Evolutionary conservation across 2,113 vertebrate genomes (phyloP), one percentile per base, ranked within the genome.

Genomic region (Anolis sagrei): DNA sequence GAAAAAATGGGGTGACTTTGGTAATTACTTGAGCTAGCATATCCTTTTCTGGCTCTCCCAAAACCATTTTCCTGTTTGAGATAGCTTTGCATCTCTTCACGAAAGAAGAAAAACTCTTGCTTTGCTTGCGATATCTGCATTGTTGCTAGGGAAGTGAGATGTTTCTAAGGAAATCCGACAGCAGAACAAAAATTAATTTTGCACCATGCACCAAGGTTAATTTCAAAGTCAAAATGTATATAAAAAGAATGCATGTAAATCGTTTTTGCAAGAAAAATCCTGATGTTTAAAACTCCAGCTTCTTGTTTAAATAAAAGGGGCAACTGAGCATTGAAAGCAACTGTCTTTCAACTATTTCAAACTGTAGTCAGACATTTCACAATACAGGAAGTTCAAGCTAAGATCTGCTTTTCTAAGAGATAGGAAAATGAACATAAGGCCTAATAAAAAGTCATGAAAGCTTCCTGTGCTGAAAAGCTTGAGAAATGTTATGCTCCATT

Each of bases 121-220:
- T 68, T 86, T 79, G 54, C 34, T 73, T 89, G 83, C 93, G 85
- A 88, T 91, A 92, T 94, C 93, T 94, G 76, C 87, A 83, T 69
- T 34, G 88, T 91, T 93, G 85, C 92, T 90, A 85, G 83, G 88
- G 92, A 96, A 95, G 93, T 92, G 14, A 88, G 89, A 93, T 90
- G 92, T 95, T 94, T 94, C 91, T 89, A 93, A 79, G 93, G 95
- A 95, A 95, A 91, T 95, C 83, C 90, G 83, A 58, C 78, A 83
- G 88, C 90, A 93, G 89, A 86, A 86, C 11, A 84, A 91, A 88
- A 64, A 91, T 93, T 73, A 51, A 39, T 58, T 79, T 91, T 93
- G 88, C 92, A 64, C 19, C 36, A 32, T 27, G 90, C 89, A 94
- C 5, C 1, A 44, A 29, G 36, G 25, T 89, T 91, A 89, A 86